phyloP scores from a whole-genome alignment of 92 coral and sea anemone genomes.

The Actinernus sp. region DNA sequence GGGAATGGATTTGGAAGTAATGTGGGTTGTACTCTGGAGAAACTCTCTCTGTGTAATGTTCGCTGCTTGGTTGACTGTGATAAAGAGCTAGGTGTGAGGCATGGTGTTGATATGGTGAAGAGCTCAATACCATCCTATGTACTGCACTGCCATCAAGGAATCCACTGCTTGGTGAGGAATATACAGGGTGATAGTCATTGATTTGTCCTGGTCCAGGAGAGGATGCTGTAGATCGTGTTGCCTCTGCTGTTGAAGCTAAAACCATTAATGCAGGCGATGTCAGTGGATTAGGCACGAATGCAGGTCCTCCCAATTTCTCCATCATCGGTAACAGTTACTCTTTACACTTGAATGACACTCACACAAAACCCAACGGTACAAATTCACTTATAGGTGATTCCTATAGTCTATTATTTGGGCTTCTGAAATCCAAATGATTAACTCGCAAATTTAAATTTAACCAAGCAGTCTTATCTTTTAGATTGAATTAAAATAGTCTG shows the following conservation, averaged over 20 bases:
- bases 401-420: too few relatives aligned
- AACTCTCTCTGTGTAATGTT: conserved; percentile 81
- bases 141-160: conserved; percentile 82
- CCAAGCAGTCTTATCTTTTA: background rate
- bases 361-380: background rate
- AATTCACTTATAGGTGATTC: background rate
- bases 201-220: conserved; percentile 82
- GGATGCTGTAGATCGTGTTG: conserved; percentile 79
- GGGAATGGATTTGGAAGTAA: conserved; percentile 79
- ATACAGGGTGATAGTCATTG: conserved; percentile 81
- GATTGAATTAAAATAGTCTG: background rate
- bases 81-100: conserved; percentile 83
- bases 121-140: conserved; percentile 89
- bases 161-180: conserved; percentile 85
- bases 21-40: conserved; percentile 85
- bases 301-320: conserved; percentile 87
- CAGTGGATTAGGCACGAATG: conserved; percentile 86
- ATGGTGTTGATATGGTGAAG: conserved; percentile 80
- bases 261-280: conserved; percentile 94
- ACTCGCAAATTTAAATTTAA: background rate
- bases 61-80: conserved; percentile 70
- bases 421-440: background rate
- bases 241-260: conserved; percentile 91
- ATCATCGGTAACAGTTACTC: conserved; percentile 32
- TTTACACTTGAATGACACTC: conserved; percentile 33